Percentiles rank a stretch among this genome's conserved stretches.
These are phyloP conservation scores for Hexactinellida sp. DNA, from an alignment of 37 sponge, comb jelly and placozoan genomes.

Conservation along the genomic window DNA sequence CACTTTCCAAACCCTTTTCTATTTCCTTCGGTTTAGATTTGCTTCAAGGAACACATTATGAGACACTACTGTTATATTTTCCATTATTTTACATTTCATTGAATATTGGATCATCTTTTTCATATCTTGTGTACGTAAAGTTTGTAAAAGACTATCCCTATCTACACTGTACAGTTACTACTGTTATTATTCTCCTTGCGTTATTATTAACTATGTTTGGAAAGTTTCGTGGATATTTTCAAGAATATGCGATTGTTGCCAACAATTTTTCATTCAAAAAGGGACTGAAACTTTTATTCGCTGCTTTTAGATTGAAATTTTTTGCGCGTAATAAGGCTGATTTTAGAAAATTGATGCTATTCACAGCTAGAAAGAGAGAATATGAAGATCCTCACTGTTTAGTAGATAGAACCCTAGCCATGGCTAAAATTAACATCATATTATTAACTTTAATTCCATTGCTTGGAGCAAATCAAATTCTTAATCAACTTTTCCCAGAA, in stretches of 20 bases:
- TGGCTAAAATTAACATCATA: not conserved
- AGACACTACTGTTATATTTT: not conserved
- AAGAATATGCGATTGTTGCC: not conserved
- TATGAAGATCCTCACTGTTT: not conserved
- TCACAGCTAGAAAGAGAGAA: not conserved
- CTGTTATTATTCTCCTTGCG: not conserved
- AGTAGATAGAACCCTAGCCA: not conserved
- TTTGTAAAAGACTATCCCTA: not conserved
- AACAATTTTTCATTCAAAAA: not conserved
- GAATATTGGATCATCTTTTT: not conserved
- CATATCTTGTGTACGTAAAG: not conserved
- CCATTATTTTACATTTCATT: not conserved
- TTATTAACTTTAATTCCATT: not conserved
- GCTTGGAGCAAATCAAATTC: not conserved
- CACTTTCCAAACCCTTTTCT: not conserved
- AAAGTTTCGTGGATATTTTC: not conserved
- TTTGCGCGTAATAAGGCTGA: not conserved
- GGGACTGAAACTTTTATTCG: not conserved
- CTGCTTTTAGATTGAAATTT: not conserved
- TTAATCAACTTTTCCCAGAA: not conserved
- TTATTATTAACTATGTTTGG: not conserved
- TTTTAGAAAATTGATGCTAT: not conserved
- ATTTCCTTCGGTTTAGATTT: not conserved
- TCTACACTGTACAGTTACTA: not conserved
- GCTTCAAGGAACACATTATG: not conserved